Conservation (phyloP, 92 coral and sea anemone species). For the Diadumene lineata region DNA sequence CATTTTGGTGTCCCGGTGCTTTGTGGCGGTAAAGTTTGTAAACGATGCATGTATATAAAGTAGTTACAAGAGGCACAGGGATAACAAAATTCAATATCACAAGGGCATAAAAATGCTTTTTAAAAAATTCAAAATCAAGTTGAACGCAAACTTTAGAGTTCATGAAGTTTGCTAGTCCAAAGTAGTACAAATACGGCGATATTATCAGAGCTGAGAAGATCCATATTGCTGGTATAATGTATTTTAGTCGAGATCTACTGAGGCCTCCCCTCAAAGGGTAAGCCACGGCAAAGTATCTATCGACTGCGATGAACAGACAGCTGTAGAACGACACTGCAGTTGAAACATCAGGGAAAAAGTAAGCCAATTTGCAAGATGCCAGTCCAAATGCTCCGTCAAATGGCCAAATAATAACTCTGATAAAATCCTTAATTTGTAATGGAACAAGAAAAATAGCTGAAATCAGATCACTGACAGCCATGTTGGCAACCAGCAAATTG, state of each 20-base stretch:
- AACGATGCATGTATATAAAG: not conserved
- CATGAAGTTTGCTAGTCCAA: not conserved
- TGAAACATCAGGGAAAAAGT: not conserved
- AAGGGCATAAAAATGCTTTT: not conserved
- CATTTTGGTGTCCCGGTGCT: constrained; percentile 7
- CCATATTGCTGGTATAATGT: constrained; percentile 25
- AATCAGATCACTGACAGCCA: constrained; percentile 21
- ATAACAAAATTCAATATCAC: not conserved
- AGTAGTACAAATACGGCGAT: constrained; percentile 2
- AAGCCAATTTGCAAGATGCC: constrained; percentile 6
- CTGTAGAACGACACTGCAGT: constrained; percentile 6
- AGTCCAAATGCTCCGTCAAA: not conserved
- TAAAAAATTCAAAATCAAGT: not conserved
- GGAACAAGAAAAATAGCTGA: not conserved
- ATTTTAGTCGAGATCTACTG: constrained; percentile 14
- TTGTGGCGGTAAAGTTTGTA: not conserved
- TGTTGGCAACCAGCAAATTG: constrained; percentile 16
- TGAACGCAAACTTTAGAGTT: not conserved
- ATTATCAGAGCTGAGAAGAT: not conserved
- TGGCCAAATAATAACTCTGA: not conserved
- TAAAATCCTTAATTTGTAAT: not conserved
- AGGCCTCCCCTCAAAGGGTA: constrained; percentile 23
- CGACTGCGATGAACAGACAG: constrained; percentile 20
- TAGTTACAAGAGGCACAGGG: not conserved
- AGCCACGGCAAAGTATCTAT: constrained; percentile 19